Evolutionary conservation across 2,888 invertebrate genomes (phyloP).

Genomic region (Megalurothrips usitatus): DNA sequence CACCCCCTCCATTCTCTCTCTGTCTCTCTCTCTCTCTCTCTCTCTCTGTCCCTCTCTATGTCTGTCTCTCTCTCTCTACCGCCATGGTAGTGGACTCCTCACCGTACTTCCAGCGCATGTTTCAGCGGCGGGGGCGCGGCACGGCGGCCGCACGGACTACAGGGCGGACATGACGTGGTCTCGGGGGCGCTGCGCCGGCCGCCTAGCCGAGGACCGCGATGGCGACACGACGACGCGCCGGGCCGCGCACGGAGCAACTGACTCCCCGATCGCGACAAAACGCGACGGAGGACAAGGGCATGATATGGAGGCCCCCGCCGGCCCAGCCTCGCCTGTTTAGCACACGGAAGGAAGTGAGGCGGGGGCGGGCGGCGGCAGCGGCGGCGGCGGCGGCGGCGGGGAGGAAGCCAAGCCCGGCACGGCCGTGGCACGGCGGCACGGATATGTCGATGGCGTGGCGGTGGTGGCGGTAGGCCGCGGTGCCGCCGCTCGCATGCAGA

Average conservation of each 20-base stretch:
- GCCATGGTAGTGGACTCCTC: neutral
- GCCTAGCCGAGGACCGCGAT: neutral
- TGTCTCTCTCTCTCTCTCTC: too few species aligned
- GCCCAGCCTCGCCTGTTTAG: too few species aligned
- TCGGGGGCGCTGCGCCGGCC: too few species aligned
- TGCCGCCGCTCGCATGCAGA: neutral
- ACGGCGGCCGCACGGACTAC: too few species aligned
- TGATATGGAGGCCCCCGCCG: too few species aligned
- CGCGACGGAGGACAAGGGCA: neutral
- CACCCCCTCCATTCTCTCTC: too few species aligned
- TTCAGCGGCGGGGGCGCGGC: too few species aligned
- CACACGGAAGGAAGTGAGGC: too few species aligned
- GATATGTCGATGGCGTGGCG: conserved; percentile 18
- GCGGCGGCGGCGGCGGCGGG: neutral
- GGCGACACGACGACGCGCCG: neutral
- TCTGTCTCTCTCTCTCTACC: too few species aligned
- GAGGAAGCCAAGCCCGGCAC: neutral
- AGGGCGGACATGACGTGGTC: too few species aligned
- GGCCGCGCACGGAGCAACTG: neutral
- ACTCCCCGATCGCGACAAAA: neutral
- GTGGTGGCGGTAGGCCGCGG: neutral
- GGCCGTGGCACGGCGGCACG: neutral
- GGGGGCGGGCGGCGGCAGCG: neutral
- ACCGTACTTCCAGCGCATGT: neutral
- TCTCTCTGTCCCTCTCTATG: too few species aligned